A percentile compares a stretch with the other conserved stretches of the same genome.
These are phyloP conservation scores for Octodonta nipae DNA, from an alignment of 2,888 invertebrate species.

Conservation along the genomic window DNA sequence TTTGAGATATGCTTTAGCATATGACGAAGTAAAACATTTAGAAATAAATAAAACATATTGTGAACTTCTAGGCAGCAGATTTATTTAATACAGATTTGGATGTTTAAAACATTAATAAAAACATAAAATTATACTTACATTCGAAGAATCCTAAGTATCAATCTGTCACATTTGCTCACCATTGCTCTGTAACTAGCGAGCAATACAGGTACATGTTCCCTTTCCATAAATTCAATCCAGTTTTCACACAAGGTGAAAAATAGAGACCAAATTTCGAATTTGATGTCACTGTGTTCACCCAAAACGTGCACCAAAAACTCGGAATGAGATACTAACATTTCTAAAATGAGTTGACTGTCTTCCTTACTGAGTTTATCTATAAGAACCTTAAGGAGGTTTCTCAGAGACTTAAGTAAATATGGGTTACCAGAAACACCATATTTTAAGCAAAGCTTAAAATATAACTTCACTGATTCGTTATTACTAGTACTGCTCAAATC, in stretches of 20 bases:
- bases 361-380: conserved; percentile 37
- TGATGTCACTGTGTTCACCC: conserved; percentile 36
- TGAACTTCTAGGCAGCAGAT: too few species aligned
- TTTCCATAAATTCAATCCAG: conserved; percentile 50
- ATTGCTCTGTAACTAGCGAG: conserved; percentile 69
- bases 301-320: conserved; percentile 60
- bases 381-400: conserved; percentile 42
- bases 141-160: conserved; percentile 56
- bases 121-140: conserved; percentile 35
- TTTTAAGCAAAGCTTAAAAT: conserved; percentile 52
- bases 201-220: conserved; percentile 59
- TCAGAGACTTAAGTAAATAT: conserved; percentile 36
- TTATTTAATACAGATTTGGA: too few species aligned
- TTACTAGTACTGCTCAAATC: conserved; percentile 21
- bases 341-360: conserved; percentile 45
- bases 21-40: too few species aligned
- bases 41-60: too few species aligned
- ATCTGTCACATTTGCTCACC: conserved; percentile 53
- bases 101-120: too few species aligned
- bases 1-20: too few species aligned
- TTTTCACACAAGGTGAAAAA: conserved; percentile 48
- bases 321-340: conserved; percentile 65
- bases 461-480: conserved; percentile 44
- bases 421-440: conserved; percentile 38
- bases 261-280: conserved; percentile 46